Base-by-base conservation (phyloP, 2,888 invertebrate species). In the Rambutsinella grinnellia region DNA sequence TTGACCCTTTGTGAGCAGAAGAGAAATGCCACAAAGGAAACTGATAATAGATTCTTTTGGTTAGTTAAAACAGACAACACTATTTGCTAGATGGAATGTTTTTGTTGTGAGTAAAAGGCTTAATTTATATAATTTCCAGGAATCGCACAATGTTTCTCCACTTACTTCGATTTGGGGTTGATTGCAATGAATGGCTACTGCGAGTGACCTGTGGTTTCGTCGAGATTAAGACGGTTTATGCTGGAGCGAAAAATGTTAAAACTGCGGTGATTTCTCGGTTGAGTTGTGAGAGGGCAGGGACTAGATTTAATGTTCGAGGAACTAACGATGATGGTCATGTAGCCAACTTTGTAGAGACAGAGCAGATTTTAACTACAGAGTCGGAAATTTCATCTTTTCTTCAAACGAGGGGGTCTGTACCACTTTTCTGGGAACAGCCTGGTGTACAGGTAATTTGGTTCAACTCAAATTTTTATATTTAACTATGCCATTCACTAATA, bases 281-380 rank as follows among this genome's bases (percentile, higher is more conserved):
- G 28, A 97, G 97, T 86, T 98, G 97, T 88, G 99, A 99, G 88
- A 90, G 99, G 84, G 99, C 99, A 68, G 99, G 99, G 27, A 99
- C 99, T 24, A 91, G 93, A 82, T 99, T 99, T 86, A 98, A 99
- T 89, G 98, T 99, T 0, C 90, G 99, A 82, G 99, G 99, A n/a
- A 95, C 94, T 81, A 99, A 99, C 88, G 99, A 99, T 88, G 96
- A 97, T 86, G 99, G 99, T 0, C 94, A 97, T 89, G 99, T 99
- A 17, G 99, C 99, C 0, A 99, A 99, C 89, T 99, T 99, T 90
- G 99, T 99, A 27, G 99, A 99, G 90, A 99, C 99, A 0, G 99
- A 99, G 88, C 99, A 99, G 89, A 94, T 97, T 17, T 93, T 96
- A 84, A 94, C 92, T 86, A 90, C 95, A 84, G 98, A 99, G 86